Conservation (phyloP, 2,113 vertebrate genomes). For the Phaetusa simplex region DNA sequence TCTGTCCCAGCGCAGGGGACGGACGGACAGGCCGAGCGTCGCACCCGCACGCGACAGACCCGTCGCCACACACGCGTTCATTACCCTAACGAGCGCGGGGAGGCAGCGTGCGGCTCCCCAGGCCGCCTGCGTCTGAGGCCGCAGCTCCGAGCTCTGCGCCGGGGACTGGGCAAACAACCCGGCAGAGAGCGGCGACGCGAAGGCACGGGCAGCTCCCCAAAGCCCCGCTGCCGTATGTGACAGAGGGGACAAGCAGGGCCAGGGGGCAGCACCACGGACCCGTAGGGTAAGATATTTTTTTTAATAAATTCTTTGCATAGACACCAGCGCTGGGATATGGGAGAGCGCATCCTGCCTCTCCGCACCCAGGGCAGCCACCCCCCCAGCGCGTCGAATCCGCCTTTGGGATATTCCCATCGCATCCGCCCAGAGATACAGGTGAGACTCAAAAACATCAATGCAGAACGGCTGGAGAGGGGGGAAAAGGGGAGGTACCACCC, state of each 20-base stretch:
- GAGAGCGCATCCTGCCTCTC: neutral
- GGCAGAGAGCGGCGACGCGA: fast-evolving
- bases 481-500: neutral
- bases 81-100: neutral
- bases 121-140: neutral
- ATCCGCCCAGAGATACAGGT: fast-evolving
- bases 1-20: fast-evolving
- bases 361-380: neutral
- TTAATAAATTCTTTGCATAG: neutral
- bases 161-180: neutral
- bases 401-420: neutral
- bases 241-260: neutral
- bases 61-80: fast-evolving
- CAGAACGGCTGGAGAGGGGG: neutral
- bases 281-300: neutral
- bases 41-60: neutral
- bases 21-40: neutral
- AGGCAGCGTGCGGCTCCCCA: neutral
- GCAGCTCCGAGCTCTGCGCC: fast-evolving
- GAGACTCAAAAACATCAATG: fast-evolving
- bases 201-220: neutral
- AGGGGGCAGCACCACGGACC: fast-evolving
- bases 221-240: fast-evolving
- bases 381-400: fast-evolving
- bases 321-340: neutral